A percentile compares a stretch with the other conserved stretches of the same genome.
phyloP scores from a whole-genome alignment of 2,888 invertebrate genomes.

The Dasysyrphus tricinctus region DNA sequence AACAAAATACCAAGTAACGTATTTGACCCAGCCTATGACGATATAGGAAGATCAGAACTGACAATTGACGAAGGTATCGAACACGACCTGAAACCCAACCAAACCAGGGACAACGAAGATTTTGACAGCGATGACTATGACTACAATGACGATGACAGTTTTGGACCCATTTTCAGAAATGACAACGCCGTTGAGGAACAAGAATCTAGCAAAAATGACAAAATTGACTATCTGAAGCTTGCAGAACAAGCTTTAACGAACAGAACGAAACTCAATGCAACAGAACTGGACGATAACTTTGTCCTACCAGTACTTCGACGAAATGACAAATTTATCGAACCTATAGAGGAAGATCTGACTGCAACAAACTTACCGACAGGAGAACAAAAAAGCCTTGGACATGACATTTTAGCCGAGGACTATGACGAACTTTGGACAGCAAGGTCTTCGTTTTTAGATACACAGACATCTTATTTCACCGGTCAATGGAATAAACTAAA shows the following conservation, averaged over 20 bases:
- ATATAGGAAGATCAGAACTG: slow-evolving; percentile 64
- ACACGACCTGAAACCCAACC: slow-evolving; percentile 23
- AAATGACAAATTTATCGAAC: slow-evolving; percentile 30
- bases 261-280: slow-evolving; percentile 58
- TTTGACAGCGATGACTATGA: slow-evolving; percentile 76
- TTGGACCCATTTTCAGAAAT: slow-evolving; percentile 74
- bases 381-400: slow-evolving; percentile 79
- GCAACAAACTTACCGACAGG: slow-evolving; percentile 77
- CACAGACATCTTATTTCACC: slow-evolving; percentile 38
- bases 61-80: slow-evolving; percentile 32
- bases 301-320: slow-evolving; percentile 79
- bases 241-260: slow-evolving; percentile 61
- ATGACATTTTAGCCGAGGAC: slow-evolving; percentile 80
- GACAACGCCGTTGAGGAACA: slow-evolving; percentile 76
- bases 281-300: slow-evolving; percentile 80
- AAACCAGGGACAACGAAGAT: slow-evolving; percentile 61
- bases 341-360: background rate
- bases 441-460: slow-evolving; percentile 34
- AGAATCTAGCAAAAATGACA: slow-evolving; percentile 76
- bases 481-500: slow-evolving; percentile 32
- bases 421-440: slow-evolving; percentile 76
- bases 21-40: slow-evolving; percentile 64
- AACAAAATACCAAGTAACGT: slow-evolving; percentile 59
- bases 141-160: slow-evolving; percentile 76
- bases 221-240: slow-evolving; percentile 80